Evolutionary conservation across 2,888 invertebrate species (phyloP), one percentile per base, ranked within the genome.

Genomic region (Zaprionus lineosus): DNA sequence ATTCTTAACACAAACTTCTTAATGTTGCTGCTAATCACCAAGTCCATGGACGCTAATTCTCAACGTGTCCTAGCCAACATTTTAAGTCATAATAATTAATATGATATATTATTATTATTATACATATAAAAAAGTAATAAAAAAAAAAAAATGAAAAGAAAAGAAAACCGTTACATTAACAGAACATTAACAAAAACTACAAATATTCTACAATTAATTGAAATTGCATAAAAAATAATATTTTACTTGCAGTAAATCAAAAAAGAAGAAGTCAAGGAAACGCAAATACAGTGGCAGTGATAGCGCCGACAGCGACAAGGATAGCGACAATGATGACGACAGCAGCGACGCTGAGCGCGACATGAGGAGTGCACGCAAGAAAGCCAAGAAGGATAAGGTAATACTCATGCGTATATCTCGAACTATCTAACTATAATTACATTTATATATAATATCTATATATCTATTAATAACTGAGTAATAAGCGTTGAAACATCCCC

Each of bases 241-340:
- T 62, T 84, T 57, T 86, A 86, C 59, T 88, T 88, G 73, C 84
- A 87, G 88, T 81, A 89, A 89, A 58, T 86, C 88, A 19, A 89
- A 92, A 92, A 92, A 92, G 90, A 93, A 92, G 83, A 91, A 92
- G 40, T 91, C 92, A 28, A 92, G 91, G 51, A 92, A 92, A 18
- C 91, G 91, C 3, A 91, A 91, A 70, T 89, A 64, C 4, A 92
- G 91, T 18, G 91, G 91, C 55, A 86, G 87, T 5, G 91, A 86
- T 19, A 91, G 91, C 41, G 77, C 52, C 72, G 91, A 91, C 52
- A 86, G 81, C 41, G 88, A 88, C 14, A 86, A 90, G 3, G 91
- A 91, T 41, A 83, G 79, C 47, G 86, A 87, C 29, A 91, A 91
- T 89, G 88, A 89, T 16, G 74, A 69, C 6, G 68, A 89, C 19